A percentile compares a stretch with the other conserved stretches of the same genome.
Evolutionary conservation across 2,113 vertebrate genomes (phyloP).

Genomic region (Zingel zingel): DNA sequence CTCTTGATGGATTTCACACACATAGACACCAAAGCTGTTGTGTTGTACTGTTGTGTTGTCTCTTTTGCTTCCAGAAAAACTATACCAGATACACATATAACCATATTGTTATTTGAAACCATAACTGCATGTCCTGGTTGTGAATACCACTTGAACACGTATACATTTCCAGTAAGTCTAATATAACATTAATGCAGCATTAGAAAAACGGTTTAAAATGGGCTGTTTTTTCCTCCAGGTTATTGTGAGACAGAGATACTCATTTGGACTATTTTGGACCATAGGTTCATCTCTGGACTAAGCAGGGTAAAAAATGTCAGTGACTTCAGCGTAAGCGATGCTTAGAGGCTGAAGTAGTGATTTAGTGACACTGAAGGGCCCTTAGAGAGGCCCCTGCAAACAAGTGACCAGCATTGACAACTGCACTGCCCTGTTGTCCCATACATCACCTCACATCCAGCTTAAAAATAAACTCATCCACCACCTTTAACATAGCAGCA

Average conservation of each 20-base stretch:
- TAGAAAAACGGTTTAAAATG: background rate
- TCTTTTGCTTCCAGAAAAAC: too few species aligned
- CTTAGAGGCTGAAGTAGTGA: background rate
- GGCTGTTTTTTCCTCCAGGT: background rate
- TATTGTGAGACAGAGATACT: conserved; percentile 21
- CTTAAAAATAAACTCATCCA: conserved; percentile 63
- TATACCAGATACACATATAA: too few species aligned
- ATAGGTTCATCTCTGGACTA: conserved; percentile 5
- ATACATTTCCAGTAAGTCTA: too few species aligned
- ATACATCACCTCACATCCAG: conserved; percentile 26
- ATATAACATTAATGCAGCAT: background rate
- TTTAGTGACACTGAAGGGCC: conserved; percentile 22
- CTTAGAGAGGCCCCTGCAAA: conserved; percentile 19
- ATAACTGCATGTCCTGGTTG: too few species aligned
- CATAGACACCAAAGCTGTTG: too few species aligned
- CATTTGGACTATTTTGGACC: background rate
- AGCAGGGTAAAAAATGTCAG: background rate
- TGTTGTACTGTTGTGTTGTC: too few species aligned
- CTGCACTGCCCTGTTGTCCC: conserved; percentile 30
- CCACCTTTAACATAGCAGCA: conserved; percentile 34
- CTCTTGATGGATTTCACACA: too few species aligned
- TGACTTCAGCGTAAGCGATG: background rate
- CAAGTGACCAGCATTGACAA: conserved; percentile 48
- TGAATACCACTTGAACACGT: too few species aligned
- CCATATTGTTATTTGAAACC: too few species aligned